phyloP scores from a whole-genome alignment of 2,888 invertebrate genomes.

The Eutolmus rufibarbis region DNA sequence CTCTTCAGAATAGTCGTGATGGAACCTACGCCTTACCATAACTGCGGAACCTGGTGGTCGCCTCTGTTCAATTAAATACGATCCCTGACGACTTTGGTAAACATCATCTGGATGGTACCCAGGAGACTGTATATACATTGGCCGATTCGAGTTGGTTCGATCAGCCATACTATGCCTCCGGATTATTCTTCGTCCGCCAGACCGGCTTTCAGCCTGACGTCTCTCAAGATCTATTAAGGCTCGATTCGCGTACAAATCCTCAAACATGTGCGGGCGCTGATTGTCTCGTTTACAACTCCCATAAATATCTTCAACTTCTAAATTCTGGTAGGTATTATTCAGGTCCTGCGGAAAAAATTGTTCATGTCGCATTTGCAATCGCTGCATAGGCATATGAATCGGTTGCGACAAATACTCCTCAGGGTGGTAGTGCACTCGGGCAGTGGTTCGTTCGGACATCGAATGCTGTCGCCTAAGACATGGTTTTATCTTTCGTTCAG shows the following conservation, averaged over 20 bases:
- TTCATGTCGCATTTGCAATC: conserved; percentile 43
- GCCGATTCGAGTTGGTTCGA: conserved; percentile 53
- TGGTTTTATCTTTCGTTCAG: conserved; percentile 56
- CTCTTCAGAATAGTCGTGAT: conserved; percentile 55
- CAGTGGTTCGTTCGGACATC: conserved; percentile 60
- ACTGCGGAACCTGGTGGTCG: conserved; percentile 60
- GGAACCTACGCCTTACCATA: conserved; percentile 59
- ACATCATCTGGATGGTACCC: conserved; percentile 50
- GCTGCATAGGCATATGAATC: conserved; percentile 46
- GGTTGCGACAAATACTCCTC: conserved; percentile 38
- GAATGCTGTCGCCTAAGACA: conserved; percentile 59
- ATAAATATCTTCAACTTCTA: conserved; percentile 61
- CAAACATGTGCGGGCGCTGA: conserved; percentile 52
- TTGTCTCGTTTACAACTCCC: conserved; percentile 50
- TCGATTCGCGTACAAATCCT: conserved; percentile 61
- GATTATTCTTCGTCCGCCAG: conserved; percentile 55
- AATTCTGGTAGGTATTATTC: conserved; percentile 61
- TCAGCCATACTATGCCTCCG: conserved; percentile 62
- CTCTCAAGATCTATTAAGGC: conserved; percentile 61
- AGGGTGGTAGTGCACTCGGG: conserved; percentile 57
- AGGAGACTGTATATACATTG: conserved; percentile 45
- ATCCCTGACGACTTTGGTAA: conserved; percentile 59
- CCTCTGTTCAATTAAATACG: conserved; percentile 57
- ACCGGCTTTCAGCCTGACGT: conserved; percentile 55
- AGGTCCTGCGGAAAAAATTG: conserved; percentile 52